Percentiles rank a stretch among this genome's conserved stretches.
phyloP scores from a whole-genome alignment of 2,888 invertebrate species.

The Cantharis rustica region DNA sequence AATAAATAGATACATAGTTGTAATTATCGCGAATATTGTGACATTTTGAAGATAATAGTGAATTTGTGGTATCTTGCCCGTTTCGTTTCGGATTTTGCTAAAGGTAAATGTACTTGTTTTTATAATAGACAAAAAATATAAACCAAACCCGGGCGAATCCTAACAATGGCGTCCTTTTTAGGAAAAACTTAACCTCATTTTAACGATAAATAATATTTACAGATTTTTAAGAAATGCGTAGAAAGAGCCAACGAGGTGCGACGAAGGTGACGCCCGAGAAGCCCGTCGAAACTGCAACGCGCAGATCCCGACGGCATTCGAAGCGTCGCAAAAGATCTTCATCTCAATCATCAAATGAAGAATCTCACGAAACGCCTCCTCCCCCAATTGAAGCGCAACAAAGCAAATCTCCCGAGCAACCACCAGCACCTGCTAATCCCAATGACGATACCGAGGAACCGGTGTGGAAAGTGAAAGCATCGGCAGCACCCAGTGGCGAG shows the following conservation, averaged over 20 bases:
- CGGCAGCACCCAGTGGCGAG: slow-evolving; percentile 61
- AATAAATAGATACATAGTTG: not conserved
- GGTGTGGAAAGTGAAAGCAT: slow-evolving; percentile 62
- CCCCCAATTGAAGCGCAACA: slow-evolving; percentile 28
- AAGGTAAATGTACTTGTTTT: not conserved
- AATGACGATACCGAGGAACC: slow-evolving; percentile 52
- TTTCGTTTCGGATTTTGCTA: not conserved
- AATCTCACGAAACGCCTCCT: slow-evolving; percentile 39
- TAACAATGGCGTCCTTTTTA: slow-evolving; percentile 26
- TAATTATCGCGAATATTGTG: not conserved
- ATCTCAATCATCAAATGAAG: slow-evolving; percentile 48
- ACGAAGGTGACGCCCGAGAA: slow-evolving; percentile 70
- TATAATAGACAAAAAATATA: not conserved
- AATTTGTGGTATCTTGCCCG: not conserved
- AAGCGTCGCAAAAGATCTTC: slow-evolving; percentile 57
- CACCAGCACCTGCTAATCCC: not conserved
- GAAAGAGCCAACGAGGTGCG: slow-evolving; percentile 74
- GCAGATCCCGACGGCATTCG: slow-evolving; percentile 56
- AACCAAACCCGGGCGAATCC: not conserved
- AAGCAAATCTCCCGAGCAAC: not conserved
- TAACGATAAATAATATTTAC: not conserved
- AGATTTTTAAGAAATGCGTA: slow-evolving; percentile 63
- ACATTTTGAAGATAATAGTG: not conserved
- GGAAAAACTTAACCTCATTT: slow-evolving; percentile 15
- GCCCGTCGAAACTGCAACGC: slow-evolving; percentile 51